Evolutionary conservation across 2,113 vertebrate species (phyloP).

Genomic region (Mastomys natalensis): DNA sequence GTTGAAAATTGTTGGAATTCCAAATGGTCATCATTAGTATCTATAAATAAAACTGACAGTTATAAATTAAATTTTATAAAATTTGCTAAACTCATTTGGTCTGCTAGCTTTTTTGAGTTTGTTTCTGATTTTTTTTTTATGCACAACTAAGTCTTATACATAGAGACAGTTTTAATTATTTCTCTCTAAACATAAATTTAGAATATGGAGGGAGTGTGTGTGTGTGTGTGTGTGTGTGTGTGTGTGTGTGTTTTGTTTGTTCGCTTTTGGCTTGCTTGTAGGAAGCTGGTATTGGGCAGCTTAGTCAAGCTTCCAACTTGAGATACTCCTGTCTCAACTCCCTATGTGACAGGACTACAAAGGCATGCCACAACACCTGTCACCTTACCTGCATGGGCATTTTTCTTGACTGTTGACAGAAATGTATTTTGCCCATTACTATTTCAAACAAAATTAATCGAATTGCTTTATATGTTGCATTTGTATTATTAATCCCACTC

Average conservation of each 20-base stretch:
- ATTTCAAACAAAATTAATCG: not conserved
- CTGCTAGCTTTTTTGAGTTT: not conserved
- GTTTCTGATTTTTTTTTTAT: too few species aligned
- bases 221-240: not conserved
- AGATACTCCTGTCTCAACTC: not conserved
- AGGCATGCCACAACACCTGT: not conserved
- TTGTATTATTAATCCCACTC: not conserved
- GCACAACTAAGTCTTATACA: not conserved
- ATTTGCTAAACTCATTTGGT: not conserved
- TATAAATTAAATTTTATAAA: not conserved
- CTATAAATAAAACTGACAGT: not conserved
- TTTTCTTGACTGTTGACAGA: not conserved
- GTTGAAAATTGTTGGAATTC: not conserved
- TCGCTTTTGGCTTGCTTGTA: not conserved
- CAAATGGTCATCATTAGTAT: not conserved
- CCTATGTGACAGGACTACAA: not conserved
- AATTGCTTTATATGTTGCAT: not conserved
- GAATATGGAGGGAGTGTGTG: not conserved
- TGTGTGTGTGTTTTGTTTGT: not conserved
- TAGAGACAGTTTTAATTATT: not conserved
- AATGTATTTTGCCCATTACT: not conserved
- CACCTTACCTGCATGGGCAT: not conserved
- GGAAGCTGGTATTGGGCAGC: too few species aligned
- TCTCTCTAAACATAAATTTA: not conserved
- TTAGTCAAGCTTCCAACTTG: too few species aligned